Percentiles rank a stretch among this genome's conserved stretches.
Conservation (phyloP, 2,797 vertebrate species). For the Falco concolor region DNA sequence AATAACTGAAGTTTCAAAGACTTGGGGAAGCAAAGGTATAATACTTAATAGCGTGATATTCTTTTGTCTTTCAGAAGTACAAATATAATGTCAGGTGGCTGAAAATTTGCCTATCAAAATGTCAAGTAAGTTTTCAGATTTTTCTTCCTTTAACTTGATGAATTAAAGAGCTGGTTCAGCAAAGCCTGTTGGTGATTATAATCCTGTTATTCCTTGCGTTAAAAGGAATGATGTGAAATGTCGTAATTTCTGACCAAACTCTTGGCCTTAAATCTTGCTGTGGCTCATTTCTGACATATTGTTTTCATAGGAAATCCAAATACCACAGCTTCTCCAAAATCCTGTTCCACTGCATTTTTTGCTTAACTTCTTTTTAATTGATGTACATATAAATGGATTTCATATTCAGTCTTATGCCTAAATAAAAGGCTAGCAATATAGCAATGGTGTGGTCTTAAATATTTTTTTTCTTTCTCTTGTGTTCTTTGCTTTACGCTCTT, state of each 20-base stretch:
- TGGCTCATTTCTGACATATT: background rate
- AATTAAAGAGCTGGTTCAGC: background rate
- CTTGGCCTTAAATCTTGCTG: background rate
- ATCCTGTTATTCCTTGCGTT: background rate
- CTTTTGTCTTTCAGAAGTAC: conserved; percentile 75
- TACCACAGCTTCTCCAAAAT: background rate
- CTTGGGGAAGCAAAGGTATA: background rate
- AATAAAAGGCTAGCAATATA: background rate
- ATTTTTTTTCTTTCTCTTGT: background rate
- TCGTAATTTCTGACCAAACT: background rate
- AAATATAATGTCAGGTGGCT: conserved; percentile 78
- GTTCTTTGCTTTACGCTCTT: background rate
- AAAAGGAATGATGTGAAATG: background rate
- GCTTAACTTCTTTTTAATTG: background rate
- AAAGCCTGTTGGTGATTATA: background rate
- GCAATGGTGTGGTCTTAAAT: background rate
- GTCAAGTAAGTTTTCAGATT: conserved; percentile 86
- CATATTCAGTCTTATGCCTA: background rate
- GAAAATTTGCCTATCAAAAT: conserved; percentile 81
- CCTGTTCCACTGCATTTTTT: background rate
- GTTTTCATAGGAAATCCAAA: background rate
- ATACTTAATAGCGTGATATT: conserved; percentile 59
- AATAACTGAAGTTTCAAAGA: background rate
- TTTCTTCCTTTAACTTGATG: background rate
- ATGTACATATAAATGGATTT: background rate